Evolutionary conservation across 2,888 invertebrate genomes (phyloP).

Genomic region (Zaprionus obscuricornis): DNA sequence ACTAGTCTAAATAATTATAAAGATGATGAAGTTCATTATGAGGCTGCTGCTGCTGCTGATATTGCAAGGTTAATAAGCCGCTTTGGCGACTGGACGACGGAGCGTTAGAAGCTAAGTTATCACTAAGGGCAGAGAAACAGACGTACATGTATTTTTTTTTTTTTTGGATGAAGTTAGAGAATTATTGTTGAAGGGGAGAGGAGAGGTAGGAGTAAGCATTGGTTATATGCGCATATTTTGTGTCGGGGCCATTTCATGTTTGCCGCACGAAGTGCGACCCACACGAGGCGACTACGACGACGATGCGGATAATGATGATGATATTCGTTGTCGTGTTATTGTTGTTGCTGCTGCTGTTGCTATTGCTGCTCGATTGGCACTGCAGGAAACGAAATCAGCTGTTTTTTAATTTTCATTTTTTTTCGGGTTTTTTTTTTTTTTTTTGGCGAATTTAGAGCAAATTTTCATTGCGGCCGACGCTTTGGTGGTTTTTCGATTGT

Average conservation of each 20-base stretch:
- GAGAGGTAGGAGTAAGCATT: conserved; percentile 2
- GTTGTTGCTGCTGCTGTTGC: conserved; percentile 34
- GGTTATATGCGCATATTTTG: conserved; percentile 72
- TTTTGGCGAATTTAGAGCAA: conserved; percentile 78
- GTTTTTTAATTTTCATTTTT: no score
- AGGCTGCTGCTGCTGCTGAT: conserved; percentile 7
- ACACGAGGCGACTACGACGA: conserved; percentile 53
- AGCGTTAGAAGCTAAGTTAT: no score
- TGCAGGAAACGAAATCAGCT: conserved; percentile 60
- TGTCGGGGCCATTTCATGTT: conserved; percentile 69
- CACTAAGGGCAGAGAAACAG: no score
- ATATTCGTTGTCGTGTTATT: conserved; percentile 32
- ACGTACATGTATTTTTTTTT: no score
- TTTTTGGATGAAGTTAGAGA: neutral
- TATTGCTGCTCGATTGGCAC: conserved; percentile 65
- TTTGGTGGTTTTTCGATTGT: conserved; percentile 50
- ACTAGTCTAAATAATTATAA: conserved; percentile 49
- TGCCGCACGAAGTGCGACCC: conserved; percentile 74
- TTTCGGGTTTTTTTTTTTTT: no score
- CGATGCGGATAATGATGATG: conserved; percentile 50
- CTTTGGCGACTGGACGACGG: conserved; percentile 8
- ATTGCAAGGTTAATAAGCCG: conserved; percentile 50
- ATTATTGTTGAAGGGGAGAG: neutral
- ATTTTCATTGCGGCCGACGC: conserved; percentile 73
- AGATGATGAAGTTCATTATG: neutral